A percentile compares a stretch with the other conserved stretches of the same genome.
Evolutionary conservation across 1,140 invertebrate species (phyloP).

Genomic region (Formica exsecta): DNA sequence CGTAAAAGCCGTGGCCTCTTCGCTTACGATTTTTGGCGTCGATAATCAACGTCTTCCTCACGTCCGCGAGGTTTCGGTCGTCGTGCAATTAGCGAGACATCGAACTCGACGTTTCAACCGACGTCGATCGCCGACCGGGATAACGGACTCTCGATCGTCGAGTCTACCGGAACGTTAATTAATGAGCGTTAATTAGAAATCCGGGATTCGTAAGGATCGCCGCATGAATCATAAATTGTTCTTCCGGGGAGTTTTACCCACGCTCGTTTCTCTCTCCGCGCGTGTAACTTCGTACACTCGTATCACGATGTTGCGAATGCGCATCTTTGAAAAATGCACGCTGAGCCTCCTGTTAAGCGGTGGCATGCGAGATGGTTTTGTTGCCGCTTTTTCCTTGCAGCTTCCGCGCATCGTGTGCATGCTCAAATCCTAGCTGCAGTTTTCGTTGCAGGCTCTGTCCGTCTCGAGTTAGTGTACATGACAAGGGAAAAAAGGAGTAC

Average conservation of each 20-base stretch:
- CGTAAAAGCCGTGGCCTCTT: constrained; percentile 54
- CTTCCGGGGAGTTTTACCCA: neutral
- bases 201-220: constrained; percentile 32
- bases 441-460: neutral
- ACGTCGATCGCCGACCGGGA: constrained; percentile 32
- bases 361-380: neutral
- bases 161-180: neutral
- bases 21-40: constrained; percentile 57
- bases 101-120: constrained; percentile 31
- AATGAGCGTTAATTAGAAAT: constrained; percentile 54
- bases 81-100: constrained; percentile 45
- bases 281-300: neutral
- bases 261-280: neutral
- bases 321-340: constrained; percentile 18
- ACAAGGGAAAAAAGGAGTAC: neutral
- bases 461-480: constrained; percentile 22
- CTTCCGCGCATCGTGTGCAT: constrained; percentile 35
- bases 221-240: constrained; percentile 28
- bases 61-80: constrained; percentile 26
- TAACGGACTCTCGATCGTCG: constrained; percentile 28
- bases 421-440: constrained; percentile 1
- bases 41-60: constrained; percentile 66
- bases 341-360: neutral
- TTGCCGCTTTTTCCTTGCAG: constrained; percentile 23
- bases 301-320: neutral